Conservation (phyloP, 2,113 vertebrate genomes). For the Coracopsis vasa region DNA sequence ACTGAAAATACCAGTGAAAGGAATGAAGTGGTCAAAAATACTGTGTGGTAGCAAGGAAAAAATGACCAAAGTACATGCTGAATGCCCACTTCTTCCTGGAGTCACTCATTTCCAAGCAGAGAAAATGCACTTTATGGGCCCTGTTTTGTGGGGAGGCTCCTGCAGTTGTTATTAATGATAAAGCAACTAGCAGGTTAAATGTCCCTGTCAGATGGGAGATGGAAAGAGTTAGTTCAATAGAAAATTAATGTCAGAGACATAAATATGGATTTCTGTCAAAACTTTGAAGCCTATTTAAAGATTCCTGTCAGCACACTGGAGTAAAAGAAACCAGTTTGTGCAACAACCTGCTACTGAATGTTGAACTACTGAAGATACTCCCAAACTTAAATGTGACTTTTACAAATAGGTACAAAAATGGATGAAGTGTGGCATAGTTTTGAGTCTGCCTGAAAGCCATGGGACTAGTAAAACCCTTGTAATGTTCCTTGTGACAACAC, state of each 20-base stretch:
- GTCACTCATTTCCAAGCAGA: not conserved
- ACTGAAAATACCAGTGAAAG: not conserved
- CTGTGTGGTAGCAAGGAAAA: not conserved
- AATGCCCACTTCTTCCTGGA: not conserved
- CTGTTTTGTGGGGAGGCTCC: not conserved
- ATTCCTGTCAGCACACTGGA: not conserved
- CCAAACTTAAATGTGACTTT: not conserved
- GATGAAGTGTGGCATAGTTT: not conserved
- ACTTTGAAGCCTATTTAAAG: not conserved
- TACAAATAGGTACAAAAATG: not conserved
- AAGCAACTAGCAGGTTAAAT: not conserved
- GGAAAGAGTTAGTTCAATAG: not conserved
- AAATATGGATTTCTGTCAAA: not conserved
- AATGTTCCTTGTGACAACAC: not conserved
- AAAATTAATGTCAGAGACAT: not conserved
- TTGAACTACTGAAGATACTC: not conserved
- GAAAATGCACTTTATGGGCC: not conserved
- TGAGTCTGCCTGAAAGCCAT: not conserved
- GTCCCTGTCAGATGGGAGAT: not conserved
- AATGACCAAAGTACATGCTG: rapidly evolving
- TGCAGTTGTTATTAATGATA: not conserved
- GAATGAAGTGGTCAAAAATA: not conserved
- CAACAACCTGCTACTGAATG: not conserved
- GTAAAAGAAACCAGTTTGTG: not conserved
- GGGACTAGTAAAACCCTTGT: not conserved